Evolutionary conservation across 2,113 vertebrate species (phyloP).

Genomic region (Carassius carassius): DNA sequence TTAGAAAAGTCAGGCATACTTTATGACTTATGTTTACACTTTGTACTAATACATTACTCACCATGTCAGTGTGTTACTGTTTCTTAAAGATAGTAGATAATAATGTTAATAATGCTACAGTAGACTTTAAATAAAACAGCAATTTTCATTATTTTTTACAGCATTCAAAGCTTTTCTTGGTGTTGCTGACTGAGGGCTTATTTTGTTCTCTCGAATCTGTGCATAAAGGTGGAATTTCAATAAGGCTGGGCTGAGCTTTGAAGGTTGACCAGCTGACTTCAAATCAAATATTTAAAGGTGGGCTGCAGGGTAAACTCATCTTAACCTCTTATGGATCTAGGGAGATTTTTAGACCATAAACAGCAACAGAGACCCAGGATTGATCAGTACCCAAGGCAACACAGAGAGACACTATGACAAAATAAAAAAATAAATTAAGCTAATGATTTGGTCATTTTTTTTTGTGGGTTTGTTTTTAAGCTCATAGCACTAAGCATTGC

Average conservation of each 20-base stretch:
- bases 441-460: too few relatives aligned
- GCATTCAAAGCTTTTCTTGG: not conserved
- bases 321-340: not conserved
- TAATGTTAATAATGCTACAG: not conserved
- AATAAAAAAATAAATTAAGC: not conserved
- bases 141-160: not conserved
- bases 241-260: slow-evolving; percentile 45
- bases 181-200: slow-evolving; percentile 39
- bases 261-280: slow-evolving; percentile 42
- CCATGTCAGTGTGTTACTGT: too few relatives aligned
- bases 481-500: not conserved
- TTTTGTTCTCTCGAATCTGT: slow-evolving; percentile 34
- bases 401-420: not conserved
- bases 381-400: not conserved
- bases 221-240: slow-evolving; percentile 52
- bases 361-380: not conserved
- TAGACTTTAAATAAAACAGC: not conserved
- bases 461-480: not conserved
- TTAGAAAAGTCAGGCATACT: too few relatives aligned
- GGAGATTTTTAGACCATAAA: not conserved
- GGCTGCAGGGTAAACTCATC: slow-evolving; percentile 35
- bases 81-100: not conserved
- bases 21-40: too few relatives aligned
- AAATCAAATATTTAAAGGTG: slow-evolving; percentile 57
- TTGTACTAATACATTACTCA: too few relatives aligned